Evolutionary conservation across 2,888 invertebrate genomes (phyloP).

Genomic region (Cataglyphis livida): DNA sequence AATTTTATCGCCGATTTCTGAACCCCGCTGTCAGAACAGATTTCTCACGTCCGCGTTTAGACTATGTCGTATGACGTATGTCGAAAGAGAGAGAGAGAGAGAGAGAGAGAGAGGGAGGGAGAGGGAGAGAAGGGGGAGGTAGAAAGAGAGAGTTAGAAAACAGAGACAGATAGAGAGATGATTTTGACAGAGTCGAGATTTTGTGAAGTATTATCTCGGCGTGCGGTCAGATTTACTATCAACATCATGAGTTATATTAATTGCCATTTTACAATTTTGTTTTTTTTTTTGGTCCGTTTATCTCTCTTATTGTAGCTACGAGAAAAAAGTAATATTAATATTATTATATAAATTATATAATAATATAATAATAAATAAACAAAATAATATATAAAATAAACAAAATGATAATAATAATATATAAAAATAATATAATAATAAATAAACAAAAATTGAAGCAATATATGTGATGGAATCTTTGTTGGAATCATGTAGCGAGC

Average conservation of each 20-base stretch:
- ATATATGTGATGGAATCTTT: neutral
- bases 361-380: too few relatives aligned
- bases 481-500: neutral
- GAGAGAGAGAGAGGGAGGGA: neutral
- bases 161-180: neutral
- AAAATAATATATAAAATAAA: too few relatives aligned
- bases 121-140: neutral
- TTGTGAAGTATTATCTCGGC: neutral
- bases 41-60: constrained; percentile 65
- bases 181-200: constrained; percentile 14
- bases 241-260: neutral
- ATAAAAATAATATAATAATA: too few relatives aligned
- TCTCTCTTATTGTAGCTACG: neutral
- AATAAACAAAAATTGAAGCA: neutral
- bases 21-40: constrained; percentile 76
- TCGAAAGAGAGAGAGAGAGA: constrained; percentile 7
- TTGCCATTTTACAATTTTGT: neutral
- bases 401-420: too few relatives aligned
- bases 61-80: constrained; percentile 51
- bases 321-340: neutral
- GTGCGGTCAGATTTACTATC: constrained; percentile 2
- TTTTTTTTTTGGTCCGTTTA: neutral
- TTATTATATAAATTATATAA: too few relatives aligned
- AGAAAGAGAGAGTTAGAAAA: neutral
- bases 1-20: constrained; percentile 84